phyloP scores from a whole-genome alignment of 2,797 vertebrate species.

The Arremon aurantiirostris region DNA sequence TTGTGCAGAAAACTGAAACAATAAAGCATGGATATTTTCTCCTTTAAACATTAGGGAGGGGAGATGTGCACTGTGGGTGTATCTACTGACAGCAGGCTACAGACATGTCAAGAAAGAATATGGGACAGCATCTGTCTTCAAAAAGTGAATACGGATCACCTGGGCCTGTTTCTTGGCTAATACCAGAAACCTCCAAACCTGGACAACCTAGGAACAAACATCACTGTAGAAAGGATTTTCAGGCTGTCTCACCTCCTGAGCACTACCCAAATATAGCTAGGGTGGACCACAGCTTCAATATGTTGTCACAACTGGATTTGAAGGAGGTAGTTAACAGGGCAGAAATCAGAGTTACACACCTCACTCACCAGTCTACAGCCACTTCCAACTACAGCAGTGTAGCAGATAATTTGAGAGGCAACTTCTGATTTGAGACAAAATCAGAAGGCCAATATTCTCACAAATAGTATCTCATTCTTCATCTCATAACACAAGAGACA shows the following conservation, averaged over 20 bases:
- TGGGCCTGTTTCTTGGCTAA: not conserved
- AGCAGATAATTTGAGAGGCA: not conserved
- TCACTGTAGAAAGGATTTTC: not conserved
- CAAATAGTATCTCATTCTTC: not conserved
- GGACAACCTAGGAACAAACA: not conserved
- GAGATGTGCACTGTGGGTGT: not conserved
- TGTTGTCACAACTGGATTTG: accelerated
- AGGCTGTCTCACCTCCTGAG: not conserved
- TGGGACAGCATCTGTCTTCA: not conserved
- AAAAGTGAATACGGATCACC: not conserved
- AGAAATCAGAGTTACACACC: not conserved
- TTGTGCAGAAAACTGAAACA: not conserved
- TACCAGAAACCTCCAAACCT: not conserved
- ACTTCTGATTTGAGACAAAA: not conserved
- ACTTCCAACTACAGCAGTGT: not conserved
- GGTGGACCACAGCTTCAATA: not conserved
- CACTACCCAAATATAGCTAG: not conserved
- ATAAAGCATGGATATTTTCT: not conserved
- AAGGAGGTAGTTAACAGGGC: not conserved
- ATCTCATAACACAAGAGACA: not conserved
- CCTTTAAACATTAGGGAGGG: not conserved
- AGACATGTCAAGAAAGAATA: not conserved
- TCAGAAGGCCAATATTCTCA: not conserved
- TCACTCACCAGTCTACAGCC: not conserved
- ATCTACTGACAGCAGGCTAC: not conserved